phyloP scores from a whole-genome alignment of 1,140 invertebrate genomes.

The Zaprionus taronus region DNA sequence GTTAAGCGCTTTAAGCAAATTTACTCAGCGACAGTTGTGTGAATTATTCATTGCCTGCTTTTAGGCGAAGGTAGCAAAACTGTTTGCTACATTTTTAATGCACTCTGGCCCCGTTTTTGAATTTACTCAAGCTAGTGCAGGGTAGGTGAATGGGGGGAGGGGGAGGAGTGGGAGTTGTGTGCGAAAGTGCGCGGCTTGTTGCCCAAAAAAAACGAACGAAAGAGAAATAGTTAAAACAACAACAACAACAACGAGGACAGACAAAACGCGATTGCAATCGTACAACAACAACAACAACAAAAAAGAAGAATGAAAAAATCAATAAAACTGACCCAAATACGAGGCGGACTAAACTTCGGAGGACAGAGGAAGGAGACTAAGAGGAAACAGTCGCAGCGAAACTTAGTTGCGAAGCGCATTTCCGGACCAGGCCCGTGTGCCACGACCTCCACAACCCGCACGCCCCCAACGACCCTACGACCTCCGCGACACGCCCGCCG shows the following conservation, averaged over 20 bases:
- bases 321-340: constrained; percentile 81
- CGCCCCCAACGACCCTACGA: not conserved
- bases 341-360: constrained; percentile 64
- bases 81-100: constrained; percentile 54
- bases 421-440: constrained; percentile 42
- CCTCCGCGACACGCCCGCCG: not conserved
- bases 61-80: constrained; percentile 39
- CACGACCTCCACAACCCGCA: not conserved
- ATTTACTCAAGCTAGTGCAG: constrained; percentile 6
- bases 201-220: constrained; percentile 9
- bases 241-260: not conserved
- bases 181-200: not conserved
- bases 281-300: constrained; percentile 20
- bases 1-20: constrained; percentile 76
- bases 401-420: constrained; percentile 63
- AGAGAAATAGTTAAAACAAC: not conserved
- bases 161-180: not conserved
- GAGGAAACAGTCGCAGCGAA: constrained; percentile 28
- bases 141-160: not conserved
- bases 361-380: not conserved
- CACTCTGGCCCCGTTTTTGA: constrained; percentile 48
- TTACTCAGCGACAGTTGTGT: constrained; percentile 60
- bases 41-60: constrained; percentile 68
- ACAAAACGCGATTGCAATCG: constrained; percentile 72
- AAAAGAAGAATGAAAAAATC: constrained; percentile 50